Base-by-base conservation (phyloP, 2,797 vertebrate species). In the Sebastes elongatus region DNA sequence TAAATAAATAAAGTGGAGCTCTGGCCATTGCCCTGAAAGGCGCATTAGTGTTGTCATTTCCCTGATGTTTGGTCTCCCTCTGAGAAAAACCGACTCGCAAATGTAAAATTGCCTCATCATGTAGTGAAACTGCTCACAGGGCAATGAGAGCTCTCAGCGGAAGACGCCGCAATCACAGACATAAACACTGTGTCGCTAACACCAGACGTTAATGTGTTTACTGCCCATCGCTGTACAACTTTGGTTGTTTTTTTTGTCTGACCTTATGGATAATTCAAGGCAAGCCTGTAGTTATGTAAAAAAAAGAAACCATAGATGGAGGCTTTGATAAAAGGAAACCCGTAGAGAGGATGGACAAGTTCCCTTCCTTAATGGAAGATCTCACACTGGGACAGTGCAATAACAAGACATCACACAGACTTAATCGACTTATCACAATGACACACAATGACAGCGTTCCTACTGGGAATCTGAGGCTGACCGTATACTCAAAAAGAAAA, bases 351-450 rank as follows among this genome's bases (percentile, higher is more conserved):
- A 86, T 32, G 71, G 73, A 82, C 74, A 82, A 69, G 78, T 86
- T 84, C 28, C 63, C 14, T 63, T 80, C 28, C 78, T 90, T 90
- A 88, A 92, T 92, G 84, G 85, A 91, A 84, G 75, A 87, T 84
- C 86, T 91, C 86, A 91, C 63, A 86, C 74, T 71, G 89, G 65
- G 84, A 89, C 67, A 59, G 70, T 69, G 69, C 82, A 87, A 87
- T 88, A 84, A 88, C 83, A 81, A 85, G 74, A 86, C 75, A 84
- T 84, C 86, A 89, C 78, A 87, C 83, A 72, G 76, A 83, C 81
- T 85, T 90, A 88, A 91, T 87, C 27, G 55, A 89, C 82, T 86
- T 74, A 88, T 82, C 76, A 82, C 82, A 85, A 88, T 84, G 81
- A 86, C 79, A 75, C 60, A 70, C 87, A 86, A 81, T 82, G 80